These are phyloP conservation scores for Poicephalus gulielmi DNA, from an alignment of 2,113 vertebrate species.

Conservation along the genomic window DNA sequence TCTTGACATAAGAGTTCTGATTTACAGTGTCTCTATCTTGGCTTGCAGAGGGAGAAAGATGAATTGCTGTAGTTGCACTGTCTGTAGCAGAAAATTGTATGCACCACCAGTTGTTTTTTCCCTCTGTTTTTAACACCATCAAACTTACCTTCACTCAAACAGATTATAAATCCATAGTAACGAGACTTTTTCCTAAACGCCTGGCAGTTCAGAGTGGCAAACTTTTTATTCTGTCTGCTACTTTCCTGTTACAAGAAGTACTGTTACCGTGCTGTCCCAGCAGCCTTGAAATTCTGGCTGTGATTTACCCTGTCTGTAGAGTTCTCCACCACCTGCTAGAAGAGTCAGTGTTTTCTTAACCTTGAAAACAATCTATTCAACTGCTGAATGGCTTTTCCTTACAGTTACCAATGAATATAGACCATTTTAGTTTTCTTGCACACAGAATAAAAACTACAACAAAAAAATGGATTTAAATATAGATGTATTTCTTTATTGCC, in stretches of 20 bases:
- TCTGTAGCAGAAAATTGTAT: conserved; percentile 47
- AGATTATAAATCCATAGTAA: conserved; percentile 64
- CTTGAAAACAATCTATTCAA: neutral
- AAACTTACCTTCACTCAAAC: conserved; percentile 21
- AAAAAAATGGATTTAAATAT: neutral
- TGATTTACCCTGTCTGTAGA: conserved; percentile 19
- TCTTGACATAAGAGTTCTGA: conserved; percentile 36
- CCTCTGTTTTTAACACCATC: neutral
- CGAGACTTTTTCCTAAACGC: conserved; percentile 48
- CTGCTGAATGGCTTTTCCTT: neutral
- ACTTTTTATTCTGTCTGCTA: conserved; percentile 15
- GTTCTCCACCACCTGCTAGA: neutral
- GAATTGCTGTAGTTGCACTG: neutral
- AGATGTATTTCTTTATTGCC: neutral
- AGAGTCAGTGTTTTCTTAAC: conserved; percentile 42
- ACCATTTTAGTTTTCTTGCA: neutral
- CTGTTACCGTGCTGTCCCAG: neutral
- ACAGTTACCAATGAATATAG: neutral
- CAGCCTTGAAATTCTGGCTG: conserved; percentile 20
- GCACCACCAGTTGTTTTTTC: conserved; percentile 13
- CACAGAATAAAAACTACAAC: neutral
- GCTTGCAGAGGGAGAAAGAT: conserved; percentile 1
- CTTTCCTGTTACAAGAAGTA: neutral
- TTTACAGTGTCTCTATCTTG: conserved; percentile 58
- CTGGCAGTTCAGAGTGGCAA: conserved; percentile 48